phyloP scores from a whole-genome alignment of 2,888 invertebrate genomes.

The Archips crataeganus region DNA sequence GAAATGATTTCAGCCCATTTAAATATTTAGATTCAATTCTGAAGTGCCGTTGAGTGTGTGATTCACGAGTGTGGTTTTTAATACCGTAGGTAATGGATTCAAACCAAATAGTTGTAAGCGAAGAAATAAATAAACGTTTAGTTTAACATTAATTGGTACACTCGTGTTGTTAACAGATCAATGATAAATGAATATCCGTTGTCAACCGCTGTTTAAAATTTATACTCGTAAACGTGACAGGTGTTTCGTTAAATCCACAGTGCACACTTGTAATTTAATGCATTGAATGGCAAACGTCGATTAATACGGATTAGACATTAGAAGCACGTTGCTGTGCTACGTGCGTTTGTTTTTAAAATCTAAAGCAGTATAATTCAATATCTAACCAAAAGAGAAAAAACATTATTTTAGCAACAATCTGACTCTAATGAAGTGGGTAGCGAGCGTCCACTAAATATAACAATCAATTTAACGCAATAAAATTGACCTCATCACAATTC shows the following conservation, averaged over 20 bases:
- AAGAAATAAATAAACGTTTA: no score
- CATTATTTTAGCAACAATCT: not conserved
- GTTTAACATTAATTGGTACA: no score
- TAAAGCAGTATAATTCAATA: not conserved
- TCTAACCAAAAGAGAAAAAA: no score
- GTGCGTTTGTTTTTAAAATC: not conserved
- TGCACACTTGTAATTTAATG: not conserved
- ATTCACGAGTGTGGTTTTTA: no score
- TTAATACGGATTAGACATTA: not conserved
- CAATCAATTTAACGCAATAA: slow-evolving; percentile 15
- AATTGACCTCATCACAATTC: slow-evolving; percentile 8
- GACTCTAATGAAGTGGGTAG: not conserved
- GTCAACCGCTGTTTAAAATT: no score
- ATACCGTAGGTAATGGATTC: no score
- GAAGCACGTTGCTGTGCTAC: not conserved
- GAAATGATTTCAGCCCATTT: no score
- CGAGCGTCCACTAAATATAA: not conserved
- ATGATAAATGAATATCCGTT: no score
- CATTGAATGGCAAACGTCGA: not conserved
- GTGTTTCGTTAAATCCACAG: not conserved
- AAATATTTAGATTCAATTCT: no score
- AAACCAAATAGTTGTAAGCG: no score
- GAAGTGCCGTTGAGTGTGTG: no score
- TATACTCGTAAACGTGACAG: not conserved
- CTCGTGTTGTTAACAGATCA: no score